Conservation (phyloP, 2,797 vertebrate genomes). For the Lithobates pipiens region DNA sequence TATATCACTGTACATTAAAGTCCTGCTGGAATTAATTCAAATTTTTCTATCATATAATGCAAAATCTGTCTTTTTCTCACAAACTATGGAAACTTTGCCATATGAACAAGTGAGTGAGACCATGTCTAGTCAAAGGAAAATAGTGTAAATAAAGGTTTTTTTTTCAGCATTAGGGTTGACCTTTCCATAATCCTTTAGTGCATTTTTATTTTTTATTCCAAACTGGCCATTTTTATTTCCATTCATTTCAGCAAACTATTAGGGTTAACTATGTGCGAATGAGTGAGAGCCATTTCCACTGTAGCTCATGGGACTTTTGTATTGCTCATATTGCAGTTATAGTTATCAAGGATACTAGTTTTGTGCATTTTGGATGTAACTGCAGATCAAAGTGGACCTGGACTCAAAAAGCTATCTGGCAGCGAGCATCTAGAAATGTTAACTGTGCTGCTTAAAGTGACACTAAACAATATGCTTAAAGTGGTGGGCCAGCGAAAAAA, state of each 20-base stretch:
- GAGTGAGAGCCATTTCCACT: neutral
- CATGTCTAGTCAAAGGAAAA: slow-evolving; percentile 40
- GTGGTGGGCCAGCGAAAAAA: too few relatives aligned
- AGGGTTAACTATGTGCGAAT: neutral
- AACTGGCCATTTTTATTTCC: neutral
- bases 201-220: too few relatives aligned
- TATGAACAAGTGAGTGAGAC: slow-evolving; percentile 37
- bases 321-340: slow-evolving; percentile 7
- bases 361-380: neutral
- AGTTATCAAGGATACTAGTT: neutral
- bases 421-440: too few relatives aligned
- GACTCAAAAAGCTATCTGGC: too few relatives aligned
- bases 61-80: neutral
- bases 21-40: neutral
- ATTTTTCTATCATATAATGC: neutral
- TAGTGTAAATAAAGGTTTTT: slow-evolving; percentile 16
- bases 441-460: too few relatives aligned
- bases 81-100: slow-evolving; percentile 11
- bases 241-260: neutral
- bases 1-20: too few relatives aligned
- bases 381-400: slow-evolving; percentile 6
- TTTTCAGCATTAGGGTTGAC: neutral
- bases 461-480: too few relatives aligned
- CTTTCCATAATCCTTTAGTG: neutral
- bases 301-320: neutral